Base-by-base conservation (phyloP, 2,797 vertebrate genomes). In the Aulostomus chinensis region DNA sequence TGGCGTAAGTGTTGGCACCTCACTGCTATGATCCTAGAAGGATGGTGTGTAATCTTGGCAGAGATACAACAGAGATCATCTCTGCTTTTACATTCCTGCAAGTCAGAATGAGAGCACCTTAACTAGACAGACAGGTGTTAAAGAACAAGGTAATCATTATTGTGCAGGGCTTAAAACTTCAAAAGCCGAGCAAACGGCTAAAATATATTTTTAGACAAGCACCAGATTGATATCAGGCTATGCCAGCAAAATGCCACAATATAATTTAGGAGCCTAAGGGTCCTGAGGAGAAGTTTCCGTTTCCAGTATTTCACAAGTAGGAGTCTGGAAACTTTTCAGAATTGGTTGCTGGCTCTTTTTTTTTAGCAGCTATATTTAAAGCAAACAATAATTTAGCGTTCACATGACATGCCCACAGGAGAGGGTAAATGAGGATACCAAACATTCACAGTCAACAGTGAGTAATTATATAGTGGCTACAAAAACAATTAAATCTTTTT, bases 71-170 rank as follows among this genome's bases (percentile, higher is more conserved):
- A 37, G 42, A 60, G n/a, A n/a, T n/a, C n/a, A n/a, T n/a, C n/a
- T 61, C 36, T 45, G 13, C 13, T 59, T 25, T 46, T 43, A 36
- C 49, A 75, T 57, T 37, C 20, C 55, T 83, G 64, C 78, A 83
- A 75, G 76, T 84, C 76, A 83, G 62, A 77, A 78, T 83, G 50
- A n/a, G n/a, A n/a, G n/a, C n/a, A n/a, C n/a, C n/a, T n/a, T n/a
- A n/a, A n/a, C n/a, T n/a, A n/a, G n/a, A n/a, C n/a, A n/a, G n/a
- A n/a, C n/a, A n/a, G n/a, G n/a, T n/a, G n/a, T 31, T 75, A 28
- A 34, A 61, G 28, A 77, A 84, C 62, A 54, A 36, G 38, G 42
- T 60, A 69, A 80, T 81, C 50, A 75, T 82, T 69, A 77, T 20
- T 13, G 50, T 30, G 56, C 50, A 56, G 30, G 56, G 77, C 35